A percentile compares a stretch with the other conserved stretches of the same genome.
Evolutionary conservation across 2,113 vertebrate genomes (phyloP).

Genomic region (Phalacrocorax brasilianus): DNA sequence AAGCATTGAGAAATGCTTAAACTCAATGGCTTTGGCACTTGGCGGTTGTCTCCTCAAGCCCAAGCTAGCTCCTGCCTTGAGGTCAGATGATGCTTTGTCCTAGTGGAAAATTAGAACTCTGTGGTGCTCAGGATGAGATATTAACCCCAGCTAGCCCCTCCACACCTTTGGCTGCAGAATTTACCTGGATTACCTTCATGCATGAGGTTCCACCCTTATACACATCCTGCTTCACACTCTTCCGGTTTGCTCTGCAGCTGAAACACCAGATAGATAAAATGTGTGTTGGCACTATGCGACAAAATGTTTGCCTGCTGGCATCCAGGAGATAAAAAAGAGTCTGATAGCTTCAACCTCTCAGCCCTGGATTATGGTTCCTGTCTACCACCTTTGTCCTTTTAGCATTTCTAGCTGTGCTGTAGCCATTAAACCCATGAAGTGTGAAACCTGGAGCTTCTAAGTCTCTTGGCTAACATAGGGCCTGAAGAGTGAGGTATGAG

Average conservation of each 20-base stretch:
- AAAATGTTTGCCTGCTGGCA: background rate
- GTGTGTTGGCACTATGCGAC: accelerated
- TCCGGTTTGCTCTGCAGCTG: background rate
- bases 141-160: background rate
- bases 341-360: background rate
- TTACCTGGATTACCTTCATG: background rate
- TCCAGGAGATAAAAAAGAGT: background rate
- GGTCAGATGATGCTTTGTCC: background rate
- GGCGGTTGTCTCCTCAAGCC: background rate
- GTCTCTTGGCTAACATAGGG: accelerated
- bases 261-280: background rate
- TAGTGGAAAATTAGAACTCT: background rate
- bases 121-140: background rate
- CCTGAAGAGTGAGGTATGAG: background rate
- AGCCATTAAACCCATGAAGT: background rate
- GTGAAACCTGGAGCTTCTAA: background rate
- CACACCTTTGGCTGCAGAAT: background rate
- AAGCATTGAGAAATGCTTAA: background rate
- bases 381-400: background rate
- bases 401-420: background rate
- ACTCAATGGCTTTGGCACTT: background rate
- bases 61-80: background rate
- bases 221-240: background rate
- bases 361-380: background rate
- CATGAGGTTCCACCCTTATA: accelerated